These are phyloP conservation scores for Hippocampus abdominalis DNA, from an alignment of 2,113 vertebrate genomes.

Conservation along the genomic window DNA sequence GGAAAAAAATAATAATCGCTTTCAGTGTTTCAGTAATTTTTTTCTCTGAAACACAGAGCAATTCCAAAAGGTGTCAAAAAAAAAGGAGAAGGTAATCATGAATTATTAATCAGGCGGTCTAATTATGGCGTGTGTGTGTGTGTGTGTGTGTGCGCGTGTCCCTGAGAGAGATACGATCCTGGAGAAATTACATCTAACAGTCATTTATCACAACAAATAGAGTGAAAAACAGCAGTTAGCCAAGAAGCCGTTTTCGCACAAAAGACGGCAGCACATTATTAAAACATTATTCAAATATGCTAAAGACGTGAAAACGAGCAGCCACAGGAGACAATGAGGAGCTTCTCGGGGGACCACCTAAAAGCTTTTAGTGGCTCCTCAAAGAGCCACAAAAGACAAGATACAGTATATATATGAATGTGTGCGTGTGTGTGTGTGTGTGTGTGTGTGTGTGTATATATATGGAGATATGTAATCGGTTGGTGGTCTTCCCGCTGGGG, in stretches of 20 bases:
- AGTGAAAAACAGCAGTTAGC: slow-evolving; percentile 58
- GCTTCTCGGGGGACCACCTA: slow-evolving; percentile 39
- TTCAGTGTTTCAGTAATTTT: neutral
- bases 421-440: neutral
- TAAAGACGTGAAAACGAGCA: slow-evolving; percentile 54
- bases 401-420: neutral
- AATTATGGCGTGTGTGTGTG: slow-evolving; percentile 58
- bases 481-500: too few relatives aligned
- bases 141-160: slow-evolving; percentile 13
- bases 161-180: slow-evolving; percentile 68
- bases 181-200: slow-evolving; percentile 68
- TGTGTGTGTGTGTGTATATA: too few relatives aligned
- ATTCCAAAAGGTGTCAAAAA: slow-evolving; percentile 19
- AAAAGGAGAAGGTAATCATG: slow-evolving; percentile 44
- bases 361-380: slow-evolving; percentile 15
- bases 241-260: slow-evolving; percentile 26
- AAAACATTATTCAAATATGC: slow-evolving; percentile 62
- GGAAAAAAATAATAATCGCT: neutral
- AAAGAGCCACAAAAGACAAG: slow-evolving; percentile 40
- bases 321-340: slow-evolving; percentile 37
- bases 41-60: slow-evolving; percentile 18
- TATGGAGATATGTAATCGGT: too few relatives aligned
- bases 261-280: slow-evolving; percentile 39
- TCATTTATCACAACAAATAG: slow-evolving; percentile 73
- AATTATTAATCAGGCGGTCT: slow-evolving; percentile 69